Conservation (phyloP, 2,888 invertebrate species). For the Lycaena phlaeas region DNA sequence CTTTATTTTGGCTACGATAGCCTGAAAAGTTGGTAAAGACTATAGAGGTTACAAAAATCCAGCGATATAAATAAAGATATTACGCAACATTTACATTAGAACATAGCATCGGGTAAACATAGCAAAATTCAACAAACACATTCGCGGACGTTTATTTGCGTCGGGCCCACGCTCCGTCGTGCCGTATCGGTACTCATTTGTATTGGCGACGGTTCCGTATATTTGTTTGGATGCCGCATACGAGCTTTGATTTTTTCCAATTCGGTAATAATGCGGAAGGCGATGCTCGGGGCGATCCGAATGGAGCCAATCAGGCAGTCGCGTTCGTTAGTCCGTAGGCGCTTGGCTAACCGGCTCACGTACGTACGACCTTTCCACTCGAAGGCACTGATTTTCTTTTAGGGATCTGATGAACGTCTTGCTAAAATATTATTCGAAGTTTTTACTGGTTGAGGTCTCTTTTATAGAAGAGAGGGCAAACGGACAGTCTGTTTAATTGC, state of each 20-base stretch:
- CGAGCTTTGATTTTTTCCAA: slow-evolving; percentile 71
- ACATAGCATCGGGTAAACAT: slow-evolving; percentile 62
- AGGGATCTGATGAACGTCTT: slow-evolving; percentile 16
- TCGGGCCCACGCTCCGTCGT: slow-evolving; percentile 49
- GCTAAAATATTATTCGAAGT: no score
- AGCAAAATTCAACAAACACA: slow-evolving; percentile 65
- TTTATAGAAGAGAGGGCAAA: no score
- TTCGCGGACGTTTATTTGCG: slow-evolving; percentile 64
- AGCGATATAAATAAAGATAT: background rate
- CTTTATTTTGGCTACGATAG: no score
- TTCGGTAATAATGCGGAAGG: slow-evolving; percentile 64
- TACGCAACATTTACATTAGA: slow-evolving; percentile 40
- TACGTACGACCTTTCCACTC: slow-evolving; percentile 65
- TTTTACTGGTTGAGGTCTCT: no score
- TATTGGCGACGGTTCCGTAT: slow-evolving; percentile 63
- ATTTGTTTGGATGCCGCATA: slow-evolving; percentile 69
- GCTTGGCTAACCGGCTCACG: slow-evolving; percentile 63
- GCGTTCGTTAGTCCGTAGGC: slow-evolving; percentile 47
- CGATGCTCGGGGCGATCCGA: slow-evolving; percentile 50
- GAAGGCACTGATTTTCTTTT: slow-evolving; percentile 62
- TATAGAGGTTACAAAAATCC: background rate
- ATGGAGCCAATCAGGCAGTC: slow-evolving; percentile 53
- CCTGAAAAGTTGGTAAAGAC: background rate
- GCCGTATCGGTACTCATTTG: slow-evolving; percentile 62
- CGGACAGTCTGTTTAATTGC: no score